Evolutionary conservation across 2,888 invertebrate species (phyloP), one percentile per base, ranked within the genome.

Genomic region (Siphlonurus alternatus): DNA sequence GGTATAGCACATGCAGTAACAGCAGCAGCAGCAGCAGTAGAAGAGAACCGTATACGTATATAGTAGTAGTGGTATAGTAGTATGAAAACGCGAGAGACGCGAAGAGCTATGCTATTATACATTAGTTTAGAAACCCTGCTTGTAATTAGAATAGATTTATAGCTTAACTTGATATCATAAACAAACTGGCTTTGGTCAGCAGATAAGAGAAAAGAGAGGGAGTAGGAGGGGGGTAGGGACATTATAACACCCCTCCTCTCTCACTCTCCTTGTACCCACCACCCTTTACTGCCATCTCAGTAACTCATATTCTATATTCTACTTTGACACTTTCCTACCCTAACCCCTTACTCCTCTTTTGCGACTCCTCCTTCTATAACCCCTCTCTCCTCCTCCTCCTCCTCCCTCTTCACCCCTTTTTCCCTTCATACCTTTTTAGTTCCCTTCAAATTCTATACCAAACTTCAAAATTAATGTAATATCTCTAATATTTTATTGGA

Each of bases 111-210:
- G 38, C 38, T 38, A 38, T 38, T 38, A 38, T 38, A 38, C 38
- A 38, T 38, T 38, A 38, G 38, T 38, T 38, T 38, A 38, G 38
- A 38, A 38, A 38, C 38, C 38, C 38, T 38, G 22, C 15, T 56
- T 56, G 56, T 56, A 56, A 56, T 56, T 56, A 56, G 19, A 56
- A 56, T 56, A 56, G 56, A 56, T 56, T 56, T 56, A 56, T 56
- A 56, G 56, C 56, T 56, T 22, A 56, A 56, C 56, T 56, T 56
- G 56, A 56, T 56, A 56, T 56, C 56, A 22, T 56, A 56, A 56
- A 56, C 56, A 56, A 56, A 56, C 56, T 56, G 56, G 56, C 56
- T 56, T 56, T 56, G 56, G 56, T 56, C 56, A 56, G 56, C 56
- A 56, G 56, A 56, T 56, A 56, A 56, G 19, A 22, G 56, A n/a